Conservation (phyloP, 2,113 vertebrate genomes). For the Thymallus thymallus region DNA sequence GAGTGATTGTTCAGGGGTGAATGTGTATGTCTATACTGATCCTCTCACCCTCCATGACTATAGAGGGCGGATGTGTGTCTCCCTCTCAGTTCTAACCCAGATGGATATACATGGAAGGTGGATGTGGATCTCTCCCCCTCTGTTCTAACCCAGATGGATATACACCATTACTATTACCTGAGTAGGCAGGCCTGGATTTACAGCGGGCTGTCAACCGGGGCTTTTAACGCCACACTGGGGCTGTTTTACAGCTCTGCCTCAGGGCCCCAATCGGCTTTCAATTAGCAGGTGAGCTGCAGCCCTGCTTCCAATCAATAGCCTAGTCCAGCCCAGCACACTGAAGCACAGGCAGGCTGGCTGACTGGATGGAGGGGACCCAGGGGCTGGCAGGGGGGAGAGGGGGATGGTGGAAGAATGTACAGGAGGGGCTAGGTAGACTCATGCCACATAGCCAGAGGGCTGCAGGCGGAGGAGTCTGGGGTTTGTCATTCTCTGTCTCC, state of each 20-base stretch:
- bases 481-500: neutral
- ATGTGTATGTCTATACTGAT: too few relatives aligned
- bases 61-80: too few relatives aligned
- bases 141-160: conserved; percentile 52
- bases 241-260: conserved; percentile 72
- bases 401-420: conserved; percentile 27
- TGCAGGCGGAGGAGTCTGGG: neutral
- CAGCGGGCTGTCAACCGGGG: conserved; percentile 64
- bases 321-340: conserved; percentile 40
- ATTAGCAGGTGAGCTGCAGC: conserved; percentile 76
- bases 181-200: conserved; percentile 61
- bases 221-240: conserved; percentile 69
- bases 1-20: neutral
- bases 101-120: too few relatives aligned
- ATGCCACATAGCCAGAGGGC: conserved; percentile 44
- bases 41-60: neutral
- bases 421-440: conserved; percentile 38
- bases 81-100: neutral
- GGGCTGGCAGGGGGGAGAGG: conserved; percentile 11
- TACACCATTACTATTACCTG: conserved; percentile 60
- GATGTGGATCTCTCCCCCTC: neutral
- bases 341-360: conserved; percentile 1
- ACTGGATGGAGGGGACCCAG: neutral
- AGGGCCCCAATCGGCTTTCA: conserved; percentile 76
- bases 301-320: conserved; percentile 72